Base-by-base conservation (phyloP, 2,888 invertebrate genomes). In the Brenthis daphne region DNA sequence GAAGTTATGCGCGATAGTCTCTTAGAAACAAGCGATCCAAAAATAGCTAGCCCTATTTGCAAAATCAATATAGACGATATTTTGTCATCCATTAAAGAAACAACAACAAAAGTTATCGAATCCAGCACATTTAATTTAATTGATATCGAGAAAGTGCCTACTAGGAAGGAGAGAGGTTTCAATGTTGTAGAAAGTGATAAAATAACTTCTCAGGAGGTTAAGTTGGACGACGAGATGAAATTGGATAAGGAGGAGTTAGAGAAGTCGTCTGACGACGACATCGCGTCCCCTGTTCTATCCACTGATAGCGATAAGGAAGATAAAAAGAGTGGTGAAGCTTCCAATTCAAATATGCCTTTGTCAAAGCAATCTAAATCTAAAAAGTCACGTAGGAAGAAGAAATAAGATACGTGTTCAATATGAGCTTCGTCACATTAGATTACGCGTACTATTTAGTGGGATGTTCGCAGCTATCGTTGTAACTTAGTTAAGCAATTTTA, bases 371-470 rank as follows among this genome's bases (percentile, higher is more conserved):
- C 90, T 53, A 91, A 92, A 74, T 89, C 93, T 79, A 94, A 93
- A 80, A 94, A 94, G 80, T 88, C 94, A 64, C 94, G 94, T 80
- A 94, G 93, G 81, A 94, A 94, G 88, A 94, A 94, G 82, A 94
- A 94, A 87, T 94, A 94, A 92, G 77, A 75, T 65, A 51, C 79
- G 86, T 86, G 85, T 87, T 87, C 85, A 85, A 69, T 75, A 77
- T 79, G 80, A 80, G 78, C 76, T 81, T 67, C 29, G 29, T 29
- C 70, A 69, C 81, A 64, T 60, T 67, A 71, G 74, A 75, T 74
- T 77, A 75, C 73, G 74, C 61, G 50, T 63, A 63, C 64, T 67
- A 68, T 68, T 20, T 70, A 73, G 72, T 68, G 71, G 76, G 72
- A 71, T 68, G 79, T 83, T 82, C 81, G 83, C 83, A 83, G 85